phyloP scores from a whole-genome alignment of 2,888 invertebrate genomes.

The Rhamnusium bicolor region DNA sequence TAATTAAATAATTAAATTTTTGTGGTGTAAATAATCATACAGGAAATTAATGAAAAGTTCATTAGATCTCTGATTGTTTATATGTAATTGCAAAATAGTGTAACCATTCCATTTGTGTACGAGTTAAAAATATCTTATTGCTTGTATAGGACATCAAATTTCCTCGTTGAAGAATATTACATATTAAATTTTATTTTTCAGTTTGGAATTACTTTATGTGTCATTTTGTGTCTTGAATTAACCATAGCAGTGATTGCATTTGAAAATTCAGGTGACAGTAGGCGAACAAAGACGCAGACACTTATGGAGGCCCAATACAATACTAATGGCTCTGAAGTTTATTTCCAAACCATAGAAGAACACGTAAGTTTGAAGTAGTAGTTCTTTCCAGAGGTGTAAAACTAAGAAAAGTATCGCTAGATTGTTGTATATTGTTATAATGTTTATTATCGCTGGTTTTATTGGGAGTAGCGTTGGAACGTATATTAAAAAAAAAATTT shows the following conservation, averaged over 20 bases:
- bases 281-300: conserved; percentile 39
- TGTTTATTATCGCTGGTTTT: no score
- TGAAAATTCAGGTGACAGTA: conserved; percentile 71
- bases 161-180: neutral
- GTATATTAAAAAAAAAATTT: no score
- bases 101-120: no score
- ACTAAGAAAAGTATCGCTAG: neutral
- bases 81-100: no score
- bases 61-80: no score
- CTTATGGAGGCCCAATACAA: conserved; percentile 50
- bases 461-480: no score
- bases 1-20: no score
- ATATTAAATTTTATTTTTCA: conserved; percentile 68
- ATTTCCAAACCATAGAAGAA: conserved; percentile 53
- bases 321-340: conserved; percentile 36
- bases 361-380: conserved; percentile 53
- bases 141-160: neutral
- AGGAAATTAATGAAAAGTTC: no score
- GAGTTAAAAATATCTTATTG: neutral
- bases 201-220: conserved; percentile 80
- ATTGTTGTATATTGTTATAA: neutral
- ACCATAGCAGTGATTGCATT: conserved; percentile 78
- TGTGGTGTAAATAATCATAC: no score
- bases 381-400: conserved; percentile 11
- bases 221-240: conserved; percentile 80